Conservation (phyloP, 2,797 vertebrate genomes). For the Ceryle rudis region DNA sequence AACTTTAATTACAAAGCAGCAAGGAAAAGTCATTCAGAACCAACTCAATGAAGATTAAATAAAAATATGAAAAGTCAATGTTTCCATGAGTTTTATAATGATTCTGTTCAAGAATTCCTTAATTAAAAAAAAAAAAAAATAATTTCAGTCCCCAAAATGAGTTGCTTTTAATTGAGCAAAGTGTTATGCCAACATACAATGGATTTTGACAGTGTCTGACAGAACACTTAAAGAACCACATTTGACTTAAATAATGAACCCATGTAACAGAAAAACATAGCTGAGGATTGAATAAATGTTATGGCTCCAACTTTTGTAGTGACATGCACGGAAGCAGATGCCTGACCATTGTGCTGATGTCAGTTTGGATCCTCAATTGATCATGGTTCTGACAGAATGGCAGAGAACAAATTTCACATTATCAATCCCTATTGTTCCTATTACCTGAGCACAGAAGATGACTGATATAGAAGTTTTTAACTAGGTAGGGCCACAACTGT, state of each 20-base stretch:
- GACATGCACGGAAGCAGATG: background rate
- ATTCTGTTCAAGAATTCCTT: background rate
- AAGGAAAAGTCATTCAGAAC: background rate
- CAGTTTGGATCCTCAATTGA: accelerated
- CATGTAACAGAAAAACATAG: background rate
- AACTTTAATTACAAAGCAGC: background rate
- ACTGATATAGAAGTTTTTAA: background rate
- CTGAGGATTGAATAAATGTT: background rate
- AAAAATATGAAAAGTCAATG: background rate
- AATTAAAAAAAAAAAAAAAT: background rate
- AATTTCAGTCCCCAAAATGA: background rate
- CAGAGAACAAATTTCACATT: background rate
- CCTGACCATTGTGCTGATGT: background rate
- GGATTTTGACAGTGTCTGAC: background rate
- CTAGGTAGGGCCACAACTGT: background rate
- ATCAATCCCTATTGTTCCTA: background rate
- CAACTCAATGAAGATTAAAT: background rate
- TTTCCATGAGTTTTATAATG: background rate
- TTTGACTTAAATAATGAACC: background rate
- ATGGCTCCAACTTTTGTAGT: background rate
- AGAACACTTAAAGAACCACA: background rate
- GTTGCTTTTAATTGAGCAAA: background rate
- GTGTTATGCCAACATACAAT: accelerated
- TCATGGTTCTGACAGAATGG: accelerated
- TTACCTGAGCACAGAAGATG: background rate